Percentiles rank a stretch among this genome's conserved stretches.
Conservation (phyloP, 2,888 invertebrate genomes). For the Tiliacea citrago region DNA sequence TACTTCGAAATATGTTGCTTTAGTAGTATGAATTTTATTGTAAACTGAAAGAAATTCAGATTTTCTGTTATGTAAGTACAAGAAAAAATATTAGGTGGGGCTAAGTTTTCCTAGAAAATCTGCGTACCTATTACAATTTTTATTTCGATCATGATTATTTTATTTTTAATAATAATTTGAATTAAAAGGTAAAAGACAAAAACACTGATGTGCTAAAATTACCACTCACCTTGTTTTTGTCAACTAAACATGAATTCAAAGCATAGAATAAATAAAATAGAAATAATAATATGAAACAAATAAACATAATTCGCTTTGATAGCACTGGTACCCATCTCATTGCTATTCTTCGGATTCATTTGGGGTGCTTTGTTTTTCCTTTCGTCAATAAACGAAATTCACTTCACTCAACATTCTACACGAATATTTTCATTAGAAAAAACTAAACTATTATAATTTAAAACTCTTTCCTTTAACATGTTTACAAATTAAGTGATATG, state of each 20-base stretch:
- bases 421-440: conserved; percentile 8
- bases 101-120: background rate
- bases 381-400: conserved; percentile 53
- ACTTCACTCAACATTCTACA: conserved; percentile 39
- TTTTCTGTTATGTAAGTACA: background rate
- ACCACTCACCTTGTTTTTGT: conserved; percentile 81
- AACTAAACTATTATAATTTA: background rate
- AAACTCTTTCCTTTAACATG: conserved; percentile 16
- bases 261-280: conserved; percentile 88
- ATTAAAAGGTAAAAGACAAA: background rate
- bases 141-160: background rate
- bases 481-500: conserved; percentile 50
- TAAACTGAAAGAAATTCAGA: conserved; percentile 73
- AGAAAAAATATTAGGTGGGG: background rate
- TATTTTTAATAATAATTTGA: background rate
- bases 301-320: conserved; percentile 85
- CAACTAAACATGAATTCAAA: conserved; percentile 87
- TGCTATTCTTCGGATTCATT: conserved; percentile 83
- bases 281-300: conserved; percentile 86
- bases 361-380: conserved; percentile 61
- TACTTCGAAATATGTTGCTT: conserved; percentile 85
- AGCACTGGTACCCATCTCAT: conserved; percentile 86
- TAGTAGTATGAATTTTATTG: conserved; percentile 83
- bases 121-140: no score
- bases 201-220: background rate